A percentile compares a stretch with the other conserved stretches of the same genome.
Conservation (phyloP, 1,140 invertebrate species). For the Dendroctonus valens region DNA sequence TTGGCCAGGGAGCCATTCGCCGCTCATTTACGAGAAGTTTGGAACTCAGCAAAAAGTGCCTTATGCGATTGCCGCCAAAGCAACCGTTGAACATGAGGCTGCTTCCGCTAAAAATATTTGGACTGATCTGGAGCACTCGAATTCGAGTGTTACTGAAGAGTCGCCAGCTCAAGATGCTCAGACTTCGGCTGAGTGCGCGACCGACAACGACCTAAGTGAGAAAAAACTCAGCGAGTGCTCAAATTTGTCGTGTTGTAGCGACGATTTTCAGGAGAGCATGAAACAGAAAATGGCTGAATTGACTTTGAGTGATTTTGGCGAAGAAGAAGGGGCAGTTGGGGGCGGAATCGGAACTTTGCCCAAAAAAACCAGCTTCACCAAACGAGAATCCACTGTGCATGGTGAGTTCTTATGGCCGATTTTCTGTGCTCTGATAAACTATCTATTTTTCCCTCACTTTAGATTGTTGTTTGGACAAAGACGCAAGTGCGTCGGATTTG, state of each 20-base stretch:
- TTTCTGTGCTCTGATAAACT: too few species aligned
- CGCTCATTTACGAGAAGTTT: slow-evolving; percentile 38
- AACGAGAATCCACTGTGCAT: too few species aligned
- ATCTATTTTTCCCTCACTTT: too few species aligned
- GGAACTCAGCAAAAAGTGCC: slow-evolving; percentile 38
- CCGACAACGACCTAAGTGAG: slow-evolving; percentile 44
- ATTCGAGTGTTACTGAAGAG: slow-evolving; percentile 56
- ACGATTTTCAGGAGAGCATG: slow-evolving; percentile 38
- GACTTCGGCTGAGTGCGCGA: slow-evolving; percentile 38
- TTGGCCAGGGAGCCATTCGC: slow-evolving; percentile 37
- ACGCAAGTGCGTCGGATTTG: background rate
- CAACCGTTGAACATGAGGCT: background rate
- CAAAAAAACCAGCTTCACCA: background rate
- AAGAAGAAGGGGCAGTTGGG: background rate
- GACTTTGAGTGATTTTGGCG: slow-evolving; percentile 2
- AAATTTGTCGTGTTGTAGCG: slow-evolving; percentile 41
- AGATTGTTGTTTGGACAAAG: background rate
- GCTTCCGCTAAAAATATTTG: slow-evolving; percentile 39
- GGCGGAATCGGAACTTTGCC: background rate
- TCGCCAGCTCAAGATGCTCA: slow-evolving; percentile 47
- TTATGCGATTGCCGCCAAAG: slow-evolving; percentile 19
- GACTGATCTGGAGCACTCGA: slow-evolving; percentile 44
- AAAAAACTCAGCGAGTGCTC: slow-evolving; percentile 47
- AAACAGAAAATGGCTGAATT: slow-evolving; percentile 20
- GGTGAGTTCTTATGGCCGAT: too few species aligned